These are phyloP conservation scores for Panopea generosa DNA, from an alignment of 2,888 invertebrate genomes.

Conservation along the genomic window DNA sequence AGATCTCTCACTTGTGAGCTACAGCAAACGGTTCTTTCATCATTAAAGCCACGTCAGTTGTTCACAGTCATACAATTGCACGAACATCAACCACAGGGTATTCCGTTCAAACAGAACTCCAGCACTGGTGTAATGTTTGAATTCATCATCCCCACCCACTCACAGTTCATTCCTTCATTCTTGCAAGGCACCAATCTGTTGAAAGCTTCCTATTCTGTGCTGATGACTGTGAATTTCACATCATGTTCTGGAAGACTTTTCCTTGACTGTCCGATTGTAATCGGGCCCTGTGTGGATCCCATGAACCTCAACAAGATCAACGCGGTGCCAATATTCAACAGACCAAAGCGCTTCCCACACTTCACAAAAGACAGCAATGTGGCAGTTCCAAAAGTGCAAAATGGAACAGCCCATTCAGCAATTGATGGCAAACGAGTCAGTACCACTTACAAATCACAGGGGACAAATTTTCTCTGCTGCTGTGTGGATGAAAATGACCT, in stretches of 20 bases:
- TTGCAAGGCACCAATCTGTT: conserved; percentile 71
- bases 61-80: conserved; percentile 63
- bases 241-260: conserved; percentile 73
- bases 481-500: conserved; percentile 24
- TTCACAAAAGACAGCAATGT: conserved; percentile 64
- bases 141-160: conserved; percentile 75
- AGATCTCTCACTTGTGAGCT: conserved; percentile 72
- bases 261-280: conserved; percentile 74
- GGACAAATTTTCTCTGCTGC: conserved; percentile 18
- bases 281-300: conserved; percentile 75
- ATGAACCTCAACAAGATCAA: conserved; percentile 64
- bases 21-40: conserved; percentile 62
- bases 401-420: conserved; percentile 30
- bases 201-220: conserved; percentile 71
- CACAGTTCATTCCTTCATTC: conserved; percentile 74
- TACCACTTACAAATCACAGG: conserved; percentile 12
- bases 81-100: conserved; percentile 66
- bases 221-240: conserved; percentile 71
- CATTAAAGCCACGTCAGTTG: conserved; percentile 59
- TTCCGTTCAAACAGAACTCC: conserved; percentile 49
- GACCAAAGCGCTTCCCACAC: conserved; percentile 77
- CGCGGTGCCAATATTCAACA: conserved; percentile 75
- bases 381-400: conserved; percentile 30
- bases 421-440: background rate
- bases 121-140: conserved; percentile 62